Evolutionary conservation across 2,797 vertebrate genomes (phyloP), one percentile per base, ranked within the genome.

Genomic region (Holocentrus rufus): DNA sequence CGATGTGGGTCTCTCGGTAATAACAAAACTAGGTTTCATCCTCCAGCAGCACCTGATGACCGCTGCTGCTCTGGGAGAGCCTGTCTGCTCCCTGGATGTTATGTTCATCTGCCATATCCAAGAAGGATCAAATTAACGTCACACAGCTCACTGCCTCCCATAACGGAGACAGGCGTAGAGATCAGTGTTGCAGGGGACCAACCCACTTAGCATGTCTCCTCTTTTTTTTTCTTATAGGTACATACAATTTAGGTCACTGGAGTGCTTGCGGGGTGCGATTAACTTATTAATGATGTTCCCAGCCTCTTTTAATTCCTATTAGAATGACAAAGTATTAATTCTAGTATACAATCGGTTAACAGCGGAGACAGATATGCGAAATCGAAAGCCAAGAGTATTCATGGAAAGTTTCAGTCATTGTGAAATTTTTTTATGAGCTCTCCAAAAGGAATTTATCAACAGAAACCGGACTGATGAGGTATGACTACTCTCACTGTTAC

Each of bases 381-480:
- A 23, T 17, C 10, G 9, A 20, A 52, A 52, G 20, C 13, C 50
- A 39, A 39, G 4, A n/a, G 31, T 18, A 20, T 25, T 13, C 10
- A 25, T 57, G 23, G 53, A 55, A 47, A 15, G 42, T 56, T 69
- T 64, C 23, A 17, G 18, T 55, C 49, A 49, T 25, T 65, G 30
- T 39, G 7, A 34, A 63, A 61, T 18, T 46, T 34, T 34, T 8
- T 57, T 23, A 25, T 34, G 49, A 65, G 9, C 71, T 42, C 70
- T 50, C 17, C 25, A 55, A 8, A 5, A 57, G 61, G 56, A 79
- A 69, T 79, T 42, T 14, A 47, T 55, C 27, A 60, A 47, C 25
- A 61, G 74, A 75, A 55, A 54, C 58, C 50, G 66, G 67, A 71
- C 54, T 25, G 72, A 77, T 82, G 81, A 86, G 65, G 42, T 64